Conservation (phyloP, 2,113 vertebrate species). For the Rhinogobius similis region DNA sequence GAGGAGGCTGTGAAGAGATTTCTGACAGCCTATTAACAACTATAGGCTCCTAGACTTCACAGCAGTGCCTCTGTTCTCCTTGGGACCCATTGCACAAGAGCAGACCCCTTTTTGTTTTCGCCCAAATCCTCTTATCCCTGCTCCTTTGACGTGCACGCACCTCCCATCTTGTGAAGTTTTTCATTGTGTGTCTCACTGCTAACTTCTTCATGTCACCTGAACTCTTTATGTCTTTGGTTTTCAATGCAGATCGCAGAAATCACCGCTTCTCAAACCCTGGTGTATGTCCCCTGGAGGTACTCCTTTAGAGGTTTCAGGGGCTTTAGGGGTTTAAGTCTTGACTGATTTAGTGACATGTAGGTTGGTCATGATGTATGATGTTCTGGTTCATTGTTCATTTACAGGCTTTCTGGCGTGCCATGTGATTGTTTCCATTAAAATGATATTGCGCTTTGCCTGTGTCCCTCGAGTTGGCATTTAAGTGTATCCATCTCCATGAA, state of each 20-base stretch:
- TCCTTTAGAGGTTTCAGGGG: neutral
- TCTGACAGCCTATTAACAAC: constrained; percentile 68
- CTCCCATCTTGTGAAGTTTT: constrained; percentile 42
- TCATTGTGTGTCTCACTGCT: constrained; percentile 25
- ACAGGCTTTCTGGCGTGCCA: no score
- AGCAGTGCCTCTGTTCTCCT: constrained; percentile 51
- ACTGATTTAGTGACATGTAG: no score
- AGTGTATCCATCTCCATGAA: no score
- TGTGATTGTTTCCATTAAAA: no score
- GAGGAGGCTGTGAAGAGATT: constrained; percentile 49
- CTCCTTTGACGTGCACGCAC: constrained; percentile 8
- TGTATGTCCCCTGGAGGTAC: neutral
- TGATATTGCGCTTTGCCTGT: no score
- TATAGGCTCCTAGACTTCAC: constrained; percentile 47
- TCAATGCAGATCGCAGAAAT: no score
- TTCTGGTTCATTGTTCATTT: no score
- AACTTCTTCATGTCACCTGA: constrained; percentile 19
- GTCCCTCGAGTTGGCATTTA: no score
- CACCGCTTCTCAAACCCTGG: neutral
- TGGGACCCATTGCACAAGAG: constrained; percentile 23
- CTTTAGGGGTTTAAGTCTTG: no score
- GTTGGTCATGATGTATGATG: no score
- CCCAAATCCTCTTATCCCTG: constrained; percentile 15
- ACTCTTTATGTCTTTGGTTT: neutral
- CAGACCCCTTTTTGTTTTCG: constrained; percentile 30